Percentiles rank a stretch among this genome's conserved stretches.
These are phyloP conservation scores for Pteronotus mesoamericanus DNA, from an alignment of 2,797 vertebrate genomes.

Conservation along the genomic window DNA sequence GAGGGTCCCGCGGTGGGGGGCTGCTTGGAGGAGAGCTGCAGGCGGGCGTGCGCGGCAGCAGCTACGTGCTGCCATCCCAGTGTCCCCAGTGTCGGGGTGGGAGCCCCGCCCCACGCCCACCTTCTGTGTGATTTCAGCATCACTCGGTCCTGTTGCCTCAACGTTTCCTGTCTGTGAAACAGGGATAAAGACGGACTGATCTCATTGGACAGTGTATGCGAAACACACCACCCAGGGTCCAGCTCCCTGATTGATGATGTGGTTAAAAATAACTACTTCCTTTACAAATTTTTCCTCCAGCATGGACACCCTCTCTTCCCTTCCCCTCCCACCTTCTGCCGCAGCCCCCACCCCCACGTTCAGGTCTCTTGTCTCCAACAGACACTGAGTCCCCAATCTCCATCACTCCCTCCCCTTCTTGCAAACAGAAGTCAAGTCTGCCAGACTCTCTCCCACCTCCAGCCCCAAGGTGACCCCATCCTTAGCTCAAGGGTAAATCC, in stretches of 20 bases:
- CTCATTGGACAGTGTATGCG: neutral
- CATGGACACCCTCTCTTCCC: neutral
- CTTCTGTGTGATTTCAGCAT: neutral
- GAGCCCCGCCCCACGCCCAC: neutral
- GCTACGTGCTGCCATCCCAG: neutral
- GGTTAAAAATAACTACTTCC: neutral
- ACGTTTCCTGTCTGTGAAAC: neutral
- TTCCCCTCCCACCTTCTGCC: neutral
- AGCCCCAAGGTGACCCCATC: constrained; percentile 72
- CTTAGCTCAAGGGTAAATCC: constrained; percentile 69
- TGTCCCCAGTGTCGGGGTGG: accelerated
- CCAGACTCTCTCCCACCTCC: constrained; percentile 34
- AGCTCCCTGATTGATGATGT: neutral
- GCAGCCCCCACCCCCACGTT: neutral
- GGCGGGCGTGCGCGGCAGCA: neutral
- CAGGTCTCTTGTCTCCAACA: neutral
- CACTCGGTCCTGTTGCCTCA: neutral
- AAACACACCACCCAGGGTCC: neutral
- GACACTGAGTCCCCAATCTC: neutral
- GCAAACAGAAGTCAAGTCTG: constrained; percentile 43
- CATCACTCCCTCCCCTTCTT: neutral
- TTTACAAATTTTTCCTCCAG: neutral
- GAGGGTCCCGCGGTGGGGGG: neutral
- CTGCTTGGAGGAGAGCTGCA: neutral
- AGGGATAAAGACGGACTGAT: neutral